These are phyloP conservation scores for Halictus ligatus DNA, from an alignment of 2,888 invertebrate genomes.

Conservation along the genomic window DNA sequence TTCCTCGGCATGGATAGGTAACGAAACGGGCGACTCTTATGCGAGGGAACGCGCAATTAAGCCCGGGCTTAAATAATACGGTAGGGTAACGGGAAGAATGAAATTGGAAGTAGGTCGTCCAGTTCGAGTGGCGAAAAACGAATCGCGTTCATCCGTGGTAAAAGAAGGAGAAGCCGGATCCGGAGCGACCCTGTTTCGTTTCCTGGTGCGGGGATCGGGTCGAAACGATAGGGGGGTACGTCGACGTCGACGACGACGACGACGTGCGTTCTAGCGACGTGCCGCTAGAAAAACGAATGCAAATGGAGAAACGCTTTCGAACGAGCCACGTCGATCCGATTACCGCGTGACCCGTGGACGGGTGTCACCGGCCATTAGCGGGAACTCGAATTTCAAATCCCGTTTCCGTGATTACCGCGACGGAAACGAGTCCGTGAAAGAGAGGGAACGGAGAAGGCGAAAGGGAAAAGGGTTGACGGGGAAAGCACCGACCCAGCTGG, in stretches of 20 bases:
- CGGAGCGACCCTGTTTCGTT: conserved; percentile 47
- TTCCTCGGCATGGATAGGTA: background rate
- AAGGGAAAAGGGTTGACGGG: conserved; percentile 19
- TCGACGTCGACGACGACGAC: conserved; percentile 37
- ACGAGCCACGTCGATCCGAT: conserved; percentile 68
- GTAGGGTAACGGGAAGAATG: background rate
- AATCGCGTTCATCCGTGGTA: conserved; percentile 31
- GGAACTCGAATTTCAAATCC: conserved; percentile 75
- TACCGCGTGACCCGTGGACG: conserved; percentile 63
- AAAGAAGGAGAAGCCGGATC: conserved; percentile 31
- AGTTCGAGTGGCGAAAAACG: conserved; percentile 28
- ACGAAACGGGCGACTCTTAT: conserved; percentile 1
- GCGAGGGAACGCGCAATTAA: conserved; percentile 7
- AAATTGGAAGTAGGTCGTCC: conserved; percentile 38
- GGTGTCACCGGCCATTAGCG: conserved; percentile 73
- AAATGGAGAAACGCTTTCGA: conserved; percentile 61
- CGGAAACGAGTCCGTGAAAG: conserved; percentile 63
- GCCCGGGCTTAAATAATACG: background rate
- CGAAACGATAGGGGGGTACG: conserved; percentile 29
- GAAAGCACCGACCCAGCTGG: conserved; percentile 51
- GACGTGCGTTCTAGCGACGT: conserved; percentile 1
- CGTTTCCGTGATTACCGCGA: conserved; percentile 72
- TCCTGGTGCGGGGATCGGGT: conserved; percentile 37
- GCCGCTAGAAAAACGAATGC: conserved; percentile 57
- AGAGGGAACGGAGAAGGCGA: conserved; percentile 21